Base-by-base conservation (phyloP, 2,888 invertebrate genomes). In the Vesta saturnalis region DNA sequence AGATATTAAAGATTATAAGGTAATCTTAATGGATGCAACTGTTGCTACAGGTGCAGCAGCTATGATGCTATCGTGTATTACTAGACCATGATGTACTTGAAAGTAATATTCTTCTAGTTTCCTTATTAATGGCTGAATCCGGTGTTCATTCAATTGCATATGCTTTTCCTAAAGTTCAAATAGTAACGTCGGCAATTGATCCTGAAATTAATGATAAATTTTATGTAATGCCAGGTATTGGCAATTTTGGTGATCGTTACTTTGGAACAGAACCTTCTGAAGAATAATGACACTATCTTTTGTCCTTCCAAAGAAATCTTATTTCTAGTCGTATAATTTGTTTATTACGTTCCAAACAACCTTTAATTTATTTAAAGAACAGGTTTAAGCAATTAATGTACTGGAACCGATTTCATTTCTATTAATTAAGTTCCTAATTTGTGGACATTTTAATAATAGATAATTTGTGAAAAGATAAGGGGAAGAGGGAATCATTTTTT, bases 11-110 rank as follows among this genome's bases (percentile, higher is more conserved):
- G 96, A 97, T 85, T 97, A 95, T 85, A 93, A 94, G 80, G 91
- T 94, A 35, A 94, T 99, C 79, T 86, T 99, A 74, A 96, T 99
- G 97, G 99, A 99, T 85, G 99, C 99, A 0, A 99, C 99, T 0
- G 98, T 99, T 54, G 95, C 98, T 43, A 97, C 98, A 0, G 99
- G 99, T 55, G 99, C 99, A 0, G 99, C 99, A 1, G 97, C 99
- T 70, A 97, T 99, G 91, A 99, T 99, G 99, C n/a, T n/a, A n/a
- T n/a, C 88, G 99, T 60, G 96, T 99, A 55, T 86, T 99, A 60
- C 86, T 99, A 21, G 99, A 99, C 87, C 99, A 99, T 83, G 99
- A 99, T 83, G 99, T 99, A 62, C 94, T 94, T 0, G 97, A 97
- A 83, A 89, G 93, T 72, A 93, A 96, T 83, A 99, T 99, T 78